These are phyloP conservation scores for Tachysurus vachellii DNA, from an alignment of 2,113 vertebrate genomes.

Conservation along the genomic window DNA sequence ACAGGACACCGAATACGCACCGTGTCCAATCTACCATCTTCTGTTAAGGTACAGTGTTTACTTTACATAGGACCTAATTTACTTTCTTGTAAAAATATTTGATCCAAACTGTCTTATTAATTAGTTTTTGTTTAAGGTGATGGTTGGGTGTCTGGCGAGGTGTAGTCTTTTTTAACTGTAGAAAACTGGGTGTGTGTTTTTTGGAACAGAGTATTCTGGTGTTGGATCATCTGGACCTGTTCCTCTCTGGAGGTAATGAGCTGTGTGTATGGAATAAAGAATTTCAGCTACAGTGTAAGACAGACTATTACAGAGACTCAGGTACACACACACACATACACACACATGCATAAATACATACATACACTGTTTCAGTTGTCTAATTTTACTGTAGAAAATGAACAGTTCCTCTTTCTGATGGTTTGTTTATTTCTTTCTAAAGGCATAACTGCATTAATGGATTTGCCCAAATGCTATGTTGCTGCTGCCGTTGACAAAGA, in stretches of 20 bases:
- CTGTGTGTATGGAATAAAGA: constrained; percentile 89
- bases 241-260: constrained; percentile 88
- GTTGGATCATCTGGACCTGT: constrained; percentile 82
- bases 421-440: background rate
- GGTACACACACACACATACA: constrained; percentile 70
- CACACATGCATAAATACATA: background rate
- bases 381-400: background rate
- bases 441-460: constrained; percentile 86
- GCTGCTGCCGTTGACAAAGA: constrained; percentile 88
- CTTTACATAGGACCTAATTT: background rate
- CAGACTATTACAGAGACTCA: constrained; percentile 81
- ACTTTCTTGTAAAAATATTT: background rate
- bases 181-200: constrained; percentile 16
- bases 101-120: background rate
- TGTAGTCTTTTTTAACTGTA: background rate
- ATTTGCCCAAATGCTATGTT: constrained; percentile 87
- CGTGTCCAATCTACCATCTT: constrained; percentile 88
- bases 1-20: constrained; percentile 82
- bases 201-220: constrained; percentile 84
- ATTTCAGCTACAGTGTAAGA: constrained; percentile 87
- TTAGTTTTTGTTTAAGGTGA: background rate
- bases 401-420: background rate
- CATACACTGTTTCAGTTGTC: background rate
- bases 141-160: background rate
- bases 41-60: constrained; percentile 82